phyloP scores from a whole-genome alignment of 2,888 invertebrate species.

The Drosophila emarginata region DNA sequence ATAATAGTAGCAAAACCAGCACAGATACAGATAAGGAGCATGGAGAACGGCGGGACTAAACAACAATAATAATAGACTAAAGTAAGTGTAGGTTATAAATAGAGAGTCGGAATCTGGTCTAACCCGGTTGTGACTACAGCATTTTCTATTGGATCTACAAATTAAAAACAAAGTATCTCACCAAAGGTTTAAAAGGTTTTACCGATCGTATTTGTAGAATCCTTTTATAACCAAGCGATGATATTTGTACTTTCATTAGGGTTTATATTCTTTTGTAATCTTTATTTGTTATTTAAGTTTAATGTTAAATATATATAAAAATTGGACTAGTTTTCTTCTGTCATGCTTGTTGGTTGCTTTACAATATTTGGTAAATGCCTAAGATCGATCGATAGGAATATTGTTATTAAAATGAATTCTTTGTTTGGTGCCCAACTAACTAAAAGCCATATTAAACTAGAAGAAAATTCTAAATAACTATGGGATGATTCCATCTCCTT shows the following conservation, averaged over 20 bases:
- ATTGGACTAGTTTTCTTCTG: slow-evolving; percentile 61
- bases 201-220: too few relatives aligned
- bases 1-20: slow-evolving; percentile 2
- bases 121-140: background rate
- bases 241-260: background rate
- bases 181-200: too few relatives aligned
- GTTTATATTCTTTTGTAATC: slow-evolving; percentile 38
- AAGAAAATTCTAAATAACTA: slow-evolving; percentile 8
- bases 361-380: slow-evolving; percentile 65
- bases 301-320: slow-evolving; percentile 72
- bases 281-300: slow-evolving; percentile 49
- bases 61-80: background rate
- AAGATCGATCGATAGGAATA: slow-evolving; percentile 55
- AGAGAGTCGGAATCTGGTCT: background rate
- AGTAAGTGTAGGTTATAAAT: background rate
- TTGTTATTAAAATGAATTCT: slow-evolving; percentile 28
- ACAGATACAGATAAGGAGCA: slow-evolving; percentile 33
- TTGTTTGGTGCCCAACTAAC: slow-evolving; percentile 45
- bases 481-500: background rate
- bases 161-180: too few relatives aligned
- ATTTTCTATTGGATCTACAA: background rate
- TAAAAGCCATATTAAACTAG: slow-evolving; percentile 55
- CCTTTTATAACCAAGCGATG: background rate
- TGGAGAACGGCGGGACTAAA: slow-evolving; percentile 31
- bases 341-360: slow-evolving; percentile 47